phyloP scores from a whole-genome alignment of 2,888 invertebrate genomes.

The Clusia tigrina region DNA sequence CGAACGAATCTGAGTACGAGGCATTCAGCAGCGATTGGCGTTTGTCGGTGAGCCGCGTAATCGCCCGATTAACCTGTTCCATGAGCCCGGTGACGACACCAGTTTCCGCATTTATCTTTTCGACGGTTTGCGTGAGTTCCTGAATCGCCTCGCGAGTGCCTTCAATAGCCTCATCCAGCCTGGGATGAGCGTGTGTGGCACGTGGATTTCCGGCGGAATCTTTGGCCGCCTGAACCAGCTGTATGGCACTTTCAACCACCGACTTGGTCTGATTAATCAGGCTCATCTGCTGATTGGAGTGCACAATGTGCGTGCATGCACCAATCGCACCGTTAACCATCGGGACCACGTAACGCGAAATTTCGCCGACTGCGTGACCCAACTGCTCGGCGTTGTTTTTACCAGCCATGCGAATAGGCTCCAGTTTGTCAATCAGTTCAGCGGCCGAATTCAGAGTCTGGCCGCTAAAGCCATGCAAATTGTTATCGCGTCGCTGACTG shows the following conservation, averaged over 20 bases:
- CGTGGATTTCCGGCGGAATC: slow-evolving; percentile 94
- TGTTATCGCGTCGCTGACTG: slow-evolving; percentile 73
- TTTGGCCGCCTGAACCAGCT: slow-evolving; percentile 83
- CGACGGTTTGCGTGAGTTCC: slow-evolving; percentile 82
- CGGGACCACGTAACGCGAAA: slow-evolving; percentile 83
- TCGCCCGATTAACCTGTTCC: slow-evolving; percentile 90
- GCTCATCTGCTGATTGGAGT: slow-evolving; percentile 85
- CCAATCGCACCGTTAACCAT: slow-evolving; percentile 85
- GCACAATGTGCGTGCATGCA: slow-evolving; percentile 87
- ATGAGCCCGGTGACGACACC: slow-evolving; percentile 90
- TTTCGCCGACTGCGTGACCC: slow-evolving; percentile 84
- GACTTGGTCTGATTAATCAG: slow-evolving; percentile 93
- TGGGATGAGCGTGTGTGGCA: slow-evolving; percentile 80
- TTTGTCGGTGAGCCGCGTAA: slow-evolving; percentile 80
- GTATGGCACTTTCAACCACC: slow-evolving; percentile 90
- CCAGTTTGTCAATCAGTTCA: slow-evolving; percentile 84
- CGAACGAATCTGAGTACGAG: slow-evolving; percentile 79
- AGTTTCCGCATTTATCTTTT: slow-evolving; percentile 83
- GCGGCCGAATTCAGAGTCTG: slow-evolving; percentile 81
- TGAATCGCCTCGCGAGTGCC: slow-evolving; percentile 81
- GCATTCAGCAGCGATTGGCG: slow-evolving; percentile 75
- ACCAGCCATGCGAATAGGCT: slow-evolving; percentile 84
- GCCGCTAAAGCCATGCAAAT: slow-evolving; percentile 78
- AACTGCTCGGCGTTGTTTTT: slow-evolving; percentile 91
- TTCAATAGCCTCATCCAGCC: slow-evolving; percentile 82